Conservation (phyloP, 30 jellyfish, hydroid and myxozoan species). For the Chrysaora quinquecirrha region DNA sequence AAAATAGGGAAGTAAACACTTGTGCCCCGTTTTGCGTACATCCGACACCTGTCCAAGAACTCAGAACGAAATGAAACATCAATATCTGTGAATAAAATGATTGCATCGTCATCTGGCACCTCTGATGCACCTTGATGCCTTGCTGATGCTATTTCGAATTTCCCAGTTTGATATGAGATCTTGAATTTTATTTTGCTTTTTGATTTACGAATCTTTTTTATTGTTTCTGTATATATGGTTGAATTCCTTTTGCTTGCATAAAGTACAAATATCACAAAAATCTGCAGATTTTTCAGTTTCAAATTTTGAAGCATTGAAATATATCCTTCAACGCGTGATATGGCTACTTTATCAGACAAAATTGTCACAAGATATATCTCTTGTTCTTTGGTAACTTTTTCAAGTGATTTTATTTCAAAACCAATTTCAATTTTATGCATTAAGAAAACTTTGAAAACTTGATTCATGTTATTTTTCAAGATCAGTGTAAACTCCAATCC, state of each 20-base stretch:
- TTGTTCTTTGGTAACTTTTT: background rate
- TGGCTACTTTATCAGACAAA: constrained; percentile 45
- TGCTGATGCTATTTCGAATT: constrained; percentile 84
- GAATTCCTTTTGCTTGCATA: constrained; percentile 28
- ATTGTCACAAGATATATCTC: constrained; percentile 52
- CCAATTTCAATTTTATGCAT: constrained; percentile 6
- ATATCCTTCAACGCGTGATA: constrained; percentile 37
- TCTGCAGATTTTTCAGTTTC: background rate
- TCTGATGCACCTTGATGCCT: constrained; percentile 84
- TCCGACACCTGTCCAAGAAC: constrained; percentile 75
- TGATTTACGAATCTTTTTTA: background rate
- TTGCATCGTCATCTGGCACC: constrained; percentile 61
- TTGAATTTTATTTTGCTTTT: constrained; percentile 8
- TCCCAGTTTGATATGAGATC: constrained; percentile 47
- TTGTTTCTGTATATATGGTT: background rate
- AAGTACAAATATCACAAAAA: constrained; percentile 31
- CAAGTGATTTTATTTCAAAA: constrained; percentile 7
- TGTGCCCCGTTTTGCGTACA: constrained; percentile 48
- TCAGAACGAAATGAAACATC: constrained; percentile 70
- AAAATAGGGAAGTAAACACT: constrained; percentile 88
- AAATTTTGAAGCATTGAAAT: constrained; percentile 32
- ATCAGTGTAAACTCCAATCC: constrained; percentile 37
- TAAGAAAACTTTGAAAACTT: background rate
- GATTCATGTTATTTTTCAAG: background rate
- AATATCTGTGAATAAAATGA: constrained; percentile 76